Base-by-base conservation (phyloP, 2,888 invertebrate species). In the Drosophila picticornis region DNA sequence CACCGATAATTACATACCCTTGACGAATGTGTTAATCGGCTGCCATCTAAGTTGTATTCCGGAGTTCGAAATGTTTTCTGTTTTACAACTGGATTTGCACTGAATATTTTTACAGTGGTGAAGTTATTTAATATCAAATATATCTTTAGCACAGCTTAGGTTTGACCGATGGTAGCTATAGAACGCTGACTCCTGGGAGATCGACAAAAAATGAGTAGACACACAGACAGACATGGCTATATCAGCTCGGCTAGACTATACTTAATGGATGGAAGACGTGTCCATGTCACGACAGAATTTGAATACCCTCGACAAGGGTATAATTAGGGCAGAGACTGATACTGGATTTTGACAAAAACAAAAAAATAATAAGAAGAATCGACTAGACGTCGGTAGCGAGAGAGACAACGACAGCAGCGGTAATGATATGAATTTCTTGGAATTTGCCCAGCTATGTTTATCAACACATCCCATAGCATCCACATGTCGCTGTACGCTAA, bases 381-480 rank as follows among this genome's bases (percentile, higher is more conserved):
- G 43, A 22, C 22, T 43, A 43, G 43, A 22, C 38, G 0, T 34
- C 13, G 13, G 4, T 13, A 40, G 50, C 34, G n/a, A 40, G 38
- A 43, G 36, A 40, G 52, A 11, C 25, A 70, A 31, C 46, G 36
- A 36, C 36, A 50, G 67, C 43, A 68, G 19, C 40, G 32, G 2
- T 40, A 48, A 67, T 48, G 66, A 81, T 81, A 81, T 51, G 53
- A 63, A 72, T 72, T 83, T 75, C 77, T 67, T 85, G 80, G 80
- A 88, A 85, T 85, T 84, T 56, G 50, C n/a, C 16, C 46, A 50
- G 38, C 59, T 71, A 50, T 27, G 34, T 60, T 77, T 87, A 80
- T 78, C 78, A 71, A 59, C 55, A 65, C 46, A 79, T 72, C 67
- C 67, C 75, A 75, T 50, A 57, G 27, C 40, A 60, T 66, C 57